Conservation (phyloP, 2,113 vertebrate species). For the Elanus axillaris region DNA sequence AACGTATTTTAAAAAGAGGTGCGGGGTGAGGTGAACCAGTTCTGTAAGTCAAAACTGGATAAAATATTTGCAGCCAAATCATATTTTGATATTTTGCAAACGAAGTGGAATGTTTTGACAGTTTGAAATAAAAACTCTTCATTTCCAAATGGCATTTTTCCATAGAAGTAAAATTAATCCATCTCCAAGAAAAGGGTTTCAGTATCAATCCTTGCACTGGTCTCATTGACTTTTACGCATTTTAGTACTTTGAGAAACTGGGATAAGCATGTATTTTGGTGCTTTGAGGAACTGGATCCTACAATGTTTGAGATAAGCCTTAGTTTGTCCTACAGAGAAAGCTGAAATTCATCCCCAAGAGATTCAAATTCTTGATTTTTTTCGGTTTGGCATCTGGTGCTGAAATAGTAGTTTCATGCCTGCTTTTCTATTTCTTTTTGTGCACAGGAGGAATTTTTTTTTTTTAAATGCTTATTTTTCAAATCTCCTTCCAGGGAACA, state of each 20-base stretch:
- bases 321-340: conserved; percentile 8
- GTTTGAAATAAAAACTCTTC: neutral
- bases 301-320: neutral
- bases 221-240: neutral
- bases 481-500: neutral
- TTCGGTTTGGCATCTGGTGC: neutral
- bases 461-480: neutral
- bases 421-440: conserved; percentile 12
- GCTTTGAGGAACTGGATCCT: conserved; percentile 6
- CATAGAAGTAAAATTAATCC: neutral
- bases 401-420: conserved; percentile 19
- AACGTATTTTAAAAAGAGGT: neutral
- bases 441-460: neutral
- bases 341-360: conserved; percentile 7
- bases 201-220: neutral
- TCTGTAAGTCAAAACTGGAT: neutral
- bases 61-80: neutral
- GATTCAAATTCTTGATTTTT: conserved; percentile 39
- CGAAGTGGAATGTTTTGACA: neutral
- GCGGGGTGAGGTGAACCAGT: neutral
- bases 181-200: neutral
- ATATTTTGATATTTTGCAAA: neutral
- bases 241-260: neutral
- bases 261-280: neutral
- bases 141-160: neutral